Conservation (phyloP, 2,797 vertebrate genomes). For the Morus bassanus region DNA sequence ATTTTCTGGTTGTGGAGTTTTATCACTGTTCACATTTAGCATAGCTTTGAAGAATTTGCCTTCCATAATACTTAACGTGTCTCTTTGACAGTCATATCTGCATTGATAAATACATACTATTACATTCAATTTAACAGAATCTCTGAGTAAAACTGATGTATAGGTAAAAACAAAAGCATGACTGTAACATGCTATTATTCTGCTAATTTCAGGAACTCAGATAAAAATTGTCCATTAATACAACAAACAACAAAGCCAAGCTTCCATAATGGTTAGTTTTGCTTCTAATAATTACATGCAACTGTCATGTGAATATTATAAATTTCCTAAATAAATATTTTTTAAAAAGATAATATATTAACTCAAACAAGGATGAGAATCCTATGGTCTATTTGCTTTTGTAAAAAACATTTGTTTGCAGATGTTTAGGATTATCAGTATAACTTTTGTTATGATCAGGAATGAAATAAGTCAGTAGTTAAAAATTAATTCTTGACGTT, state of each 20-base stretch:
- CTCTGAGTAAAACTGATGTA: background rate
- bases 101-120: background rate
- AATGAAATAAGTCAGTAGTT: background rate
- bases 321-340: background rate
- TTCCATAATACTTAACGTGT: background rate
- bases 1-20: background rate
- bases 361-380: background rate
- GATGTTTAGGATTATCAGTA: background rate
- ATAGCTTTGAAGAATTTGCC: background rate
- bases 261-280: background rate
- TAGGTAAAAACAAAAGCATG: background rate
- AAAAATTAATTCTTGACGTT: background rate
- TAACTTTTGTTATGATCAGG: background rate
- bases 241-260: background rate
- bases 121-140: background rate
- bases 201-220: background rate
- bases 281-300: background rate
- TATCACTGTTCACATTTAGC: background rate
- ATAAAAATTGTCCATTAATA: background rate
- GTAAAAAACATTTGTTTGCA: background rate
- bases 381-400: background rate
- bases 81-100: background rate
- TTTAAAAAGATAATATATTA: background rate
- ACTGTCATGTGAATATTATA: background rate
- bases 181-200: background rate